Evolutionary conservation across 2,888 invertebrate genomes (phyloP), one percentile per base, ranked within the genome.

Genomic region (Aspidapion aeneum): DNA sequence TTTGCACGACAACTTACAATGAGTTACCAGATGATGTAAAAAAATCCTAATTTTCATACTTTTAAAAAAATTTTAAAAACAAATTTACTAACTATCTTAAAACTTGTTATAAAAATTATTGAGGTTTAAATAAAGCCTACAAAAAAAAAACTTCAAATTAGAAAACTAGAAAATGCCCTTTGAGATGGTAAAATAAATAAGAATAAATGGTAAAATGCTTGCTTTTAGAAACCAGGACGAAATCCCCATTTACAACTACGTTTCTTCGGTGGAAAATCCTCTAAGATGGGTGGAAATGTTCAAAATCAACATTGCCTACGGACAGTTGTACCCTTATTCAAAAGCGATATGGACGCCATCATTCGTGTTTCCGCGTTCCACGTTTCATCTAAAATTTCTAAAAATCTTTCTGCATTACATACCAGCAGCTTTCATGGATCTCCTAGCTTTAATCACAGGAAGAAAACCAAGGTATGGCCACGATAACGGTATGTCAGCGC

Each of bases 231-330:
- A n/a, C n/a, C n/a, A 35, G 35, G 35, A 35, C 35, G 35, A 3
- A 35, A 35, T 52, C 5, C 52, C 52, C 5, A 87, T 96, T 55
- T 96, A 91, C 82, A 96, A 96, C 80, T 93, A 89, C 77, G 91
- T 94, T 1, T 91, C 94, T 1, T 90, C 93, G 0, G 82, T 84
- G 1, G 85, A 91, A 64, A 93, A 94, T 74, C 87, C 88, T 1
- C 80, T 96, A 54, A 88, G 87, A 0, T 98, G 97, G 96, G 84
- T 82, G 0, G 84, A 89, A 54, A 91, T 91, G 71, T 76, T 81
- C 72, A 64, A 75, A 0, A 75, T 82, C 2, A 85, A 85, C 66
- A 66, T 84, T 70, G 76, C 78, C 9, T 82, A 85, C 63, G 84
- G 86, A 0, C 71, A 80, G 16, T 35, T 35, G 1, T 82, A 82